These are phyloP conservation scores for Microctenopoma stevenorrisi DNA, from an alignment of 2,797 vertebrate genomes.

Conservation along the genomic window DNA sequence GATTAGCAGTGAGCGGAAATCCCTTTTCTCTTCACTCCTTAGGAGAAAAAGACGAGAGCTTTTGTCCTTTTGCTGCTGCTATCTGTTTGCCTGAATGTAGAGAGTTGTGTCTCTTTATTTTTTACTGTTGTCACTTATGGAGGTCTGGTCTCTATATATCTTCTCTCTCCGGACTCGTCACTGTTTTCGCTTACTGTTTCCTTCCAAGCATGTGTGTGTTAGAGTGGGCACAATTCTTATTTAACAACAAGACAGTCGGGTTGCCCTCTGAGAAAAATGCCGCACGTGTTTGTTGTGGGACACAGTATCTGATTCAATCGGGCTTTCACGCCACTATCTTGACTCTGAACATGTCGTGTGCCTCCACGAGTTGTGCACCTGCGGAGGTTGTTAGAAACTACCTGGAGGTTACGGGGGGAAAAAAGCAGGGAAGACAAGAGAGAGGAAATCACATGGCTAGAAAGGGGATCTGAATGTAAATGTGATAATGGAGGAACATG, in stretches of 20 bases:
- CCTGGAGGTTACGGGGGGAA: not conserved
- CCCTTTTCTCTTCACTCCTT: conserved; percentile 78
- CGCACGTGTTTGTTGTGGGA: conserved; percentile 9
- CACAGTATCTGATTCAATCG: conserved; percentile 13
- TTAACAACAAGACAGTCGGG: conserved; percentile 10
- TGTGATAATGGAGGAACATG: conserved; percentile 28
- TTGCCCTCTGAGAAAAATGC: conserved; percentile 11
- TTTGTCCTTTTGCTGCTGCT: conserved; percentile 75
- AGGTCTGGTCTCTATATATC: conserved; percentile 46
- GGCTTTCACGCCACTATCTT: conserved; percentile 13
- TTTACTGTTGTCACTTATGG: conserved; percentile 50
- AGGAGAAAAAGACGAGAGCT: conserved; percentile 66
- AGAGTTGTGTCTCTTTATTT: conserved; percentile 39
- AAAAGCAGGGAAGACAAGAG: not conserved
- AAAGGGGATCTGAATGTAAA: conserved; percentile 27
- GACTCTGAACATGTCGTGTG: not conserved
- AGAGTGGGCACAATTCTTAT: conserved; percentile 14
- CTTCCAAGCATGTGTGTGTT: not conserved
- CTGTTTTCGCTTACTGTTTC: not conserved
- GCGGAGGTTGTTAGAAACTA: conserved; percentile 30
- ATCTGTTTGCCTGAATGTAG: conserved; percentile 53
- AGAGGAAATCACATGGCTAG: not conserved
- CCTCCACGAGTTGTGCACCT: conserved; percentile 47
- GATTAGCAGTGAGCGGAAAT: conserved; percentile 88
- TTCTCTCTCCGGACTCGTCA: conserved; percentile 21